Evolutionary conservation across 2,888 invertebrate species (phyloP), one percentile per base, ranked within the genome.

Genomic region (Chrysomela aeneicollis): DNA sequence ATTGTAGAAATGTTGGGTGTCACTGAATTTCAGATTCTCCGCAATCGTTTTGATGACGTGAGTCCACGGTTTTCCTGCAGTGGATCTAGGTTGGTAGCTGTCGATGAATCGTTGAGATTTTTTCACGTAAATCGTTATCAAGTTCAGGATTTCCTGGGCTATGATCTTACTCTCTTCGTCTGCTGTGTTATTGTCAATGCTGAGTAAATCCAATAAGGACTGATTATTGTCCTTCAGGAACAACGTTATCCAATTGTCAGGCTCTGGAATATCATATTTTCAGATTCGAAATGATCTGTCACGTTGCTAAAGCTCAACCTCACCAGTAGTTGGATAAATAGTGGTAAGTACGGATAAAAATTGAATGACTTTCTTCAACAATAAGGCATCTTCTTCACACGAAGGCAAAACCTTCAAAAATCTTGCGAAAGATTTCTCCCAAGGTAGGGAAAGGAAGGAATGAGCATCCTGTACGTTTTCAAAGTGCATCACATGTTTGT

Each of bases 391-490:
- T 42, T 89, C 87, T 53, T 86, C 82, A 53, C 87, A 89, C 0
- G 89, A 87, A 0, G 91, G 91, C 51, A 89, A 86, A 1, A 88
- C 85, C 63, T 84, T 82, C 47, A 91, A 80, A 78, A 89, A 92
- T 46, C 89, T 84, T 30, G 83, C 82, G 70, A 89, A 86, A 0
- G 85, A 85, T 71, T 85, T 84, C 72, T 86, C 85, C 91, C 91
- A 92, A 9, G 88, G 86, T 64, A 89, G 82, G 46, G 81, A 79
- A 18, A 82, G 75, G 51, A 85, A 79, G 53, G 70, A 64, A 22
- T 64, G 55, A n/a, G 63, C 59, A 47, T 64, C 26, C 21, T 64
- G 58, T 22, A 50, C 61, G 10, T 35, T 49, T 19, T 66, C 55
- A 9, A 68, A 63, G 42, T 64, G 47, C 12, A 18, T 68, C 15